Percentiles rank a stretch among this genome's conserved stretches.
phyloP scores from a whole-genome alignment of 2,113 vertebrate species.

The Okapia johnstoni region DNA sequence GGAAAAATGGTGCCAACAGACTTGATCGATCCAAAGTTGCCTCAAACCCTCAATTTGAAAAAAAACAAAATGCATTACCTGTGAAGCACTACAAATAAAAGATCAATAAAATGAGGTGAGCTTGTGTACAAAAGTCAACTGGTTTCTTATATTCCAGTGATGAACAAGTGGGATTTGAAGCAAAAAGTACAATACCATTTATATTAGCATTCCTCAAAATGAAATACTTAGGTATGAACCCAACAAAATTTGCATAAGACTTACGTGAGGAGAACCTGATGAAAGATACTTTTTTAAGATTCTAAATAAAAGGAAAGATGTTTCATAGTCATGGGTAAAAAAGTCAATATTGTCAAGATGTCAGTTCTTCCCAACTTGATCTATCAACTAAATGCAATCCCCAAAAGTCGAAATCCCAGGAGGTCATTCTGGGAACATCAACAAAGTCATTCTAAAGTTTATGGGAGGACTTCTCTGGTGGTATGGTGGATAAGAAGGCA shows the following conservation, averaged over 20 bases:
- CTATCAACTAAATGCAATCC: neutral
- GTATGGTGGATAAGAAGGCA: neutral
- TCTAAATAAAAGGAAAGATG: neutral
- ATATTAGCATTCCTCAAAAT: neutral
- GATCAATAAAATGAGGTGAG: too few species aligned
- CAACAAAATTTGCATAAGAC: neutral
- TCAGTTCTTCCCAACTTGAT: neutral
- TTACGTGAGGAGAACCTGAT: neutral
- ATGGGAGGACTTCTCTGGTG: neutral
- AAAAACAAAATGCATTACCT: neutral
- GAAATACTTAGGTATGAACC: neutral
- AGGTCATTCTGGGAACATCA: neutral
- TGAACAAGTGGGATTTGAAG: neutral
- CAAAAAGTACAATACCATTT: neutral
- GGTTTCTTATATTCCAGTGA: neutral
- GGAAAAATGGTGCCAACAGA: neutral
- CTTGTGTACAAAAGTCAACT: neutral
- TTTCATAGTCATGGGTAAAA: neutral
- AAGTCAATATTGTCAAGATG: neutral
- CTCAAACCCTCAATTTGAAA: neutral
- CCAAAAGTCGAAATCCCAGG: neutral
- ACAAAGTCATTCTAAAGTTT: neutral
- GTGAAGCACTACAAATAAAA: neutral
- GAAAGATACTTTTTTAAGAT: neutral
- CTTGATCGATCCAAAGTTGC: too few species aligned